Conservation (phyloP, 2,113 vertebrate species). For the Heliornis fulica region DNA sequence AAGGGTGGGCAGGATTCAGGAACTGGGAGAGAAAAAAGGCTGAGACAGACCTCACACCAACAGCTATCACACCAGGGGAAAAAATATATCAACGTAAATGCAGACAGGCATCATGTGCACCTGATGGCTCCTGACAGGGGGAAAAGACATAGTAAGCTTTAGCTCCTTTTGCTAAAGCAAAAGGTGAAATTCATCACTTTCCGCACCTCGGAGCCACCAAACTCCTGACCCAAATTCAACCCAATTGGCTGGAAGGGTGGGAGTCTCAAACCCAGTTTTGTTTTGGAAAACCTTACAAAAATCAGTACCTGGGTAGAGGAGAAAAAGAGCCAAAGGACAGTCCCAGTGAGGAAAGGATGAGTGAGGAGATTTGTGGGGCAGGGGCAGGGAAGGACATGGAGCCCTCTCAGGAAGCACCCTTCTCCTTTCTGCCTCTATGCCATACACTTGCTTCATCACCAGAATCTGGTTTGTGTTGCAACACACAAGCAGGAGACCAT, state of each 20-base stretch:
- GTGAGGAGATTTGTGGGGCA: not conserved
- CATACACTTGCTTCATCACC: not conserved
- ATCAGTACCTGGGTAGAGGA: not conserved
- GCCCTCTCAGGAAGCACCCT: not conserved
- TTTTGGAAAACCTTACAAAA: not conserved
- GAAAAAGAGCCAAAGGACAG: not conserved
- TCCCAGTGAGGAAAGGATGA: not conserved
- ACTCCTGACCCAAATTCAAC: not conserved
- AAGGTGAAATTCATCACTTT: not conserved
- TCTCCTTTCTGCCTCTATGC: not conserved
- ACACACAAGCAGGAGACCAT: not conserved
- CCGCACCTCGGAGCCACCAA: not conserved
- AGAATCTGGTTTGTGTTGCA: not conserved
- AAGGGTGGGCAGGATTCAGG: not conserved
- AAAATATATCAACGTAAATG: not conserved
- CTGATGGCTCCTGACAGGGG: not conserved
- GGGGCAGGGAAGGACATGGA: not conserved
- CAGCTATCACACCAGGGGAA: not conserved
- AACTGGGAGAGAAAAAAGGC: not conserved
- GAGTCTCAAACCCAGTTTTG: not conserved
- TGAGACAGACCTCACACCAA: not conserved
- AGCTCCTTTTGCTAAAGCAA: not conserved
- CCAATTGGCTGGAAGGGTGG: not conserved
- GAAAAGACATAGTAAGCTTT: not conserved
- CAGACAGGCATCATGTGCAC: accelerated